Base-by-base conservation (phyloP, 2,888 invertebrate species). In the Thysanoteuthis rhombus region DNA sequence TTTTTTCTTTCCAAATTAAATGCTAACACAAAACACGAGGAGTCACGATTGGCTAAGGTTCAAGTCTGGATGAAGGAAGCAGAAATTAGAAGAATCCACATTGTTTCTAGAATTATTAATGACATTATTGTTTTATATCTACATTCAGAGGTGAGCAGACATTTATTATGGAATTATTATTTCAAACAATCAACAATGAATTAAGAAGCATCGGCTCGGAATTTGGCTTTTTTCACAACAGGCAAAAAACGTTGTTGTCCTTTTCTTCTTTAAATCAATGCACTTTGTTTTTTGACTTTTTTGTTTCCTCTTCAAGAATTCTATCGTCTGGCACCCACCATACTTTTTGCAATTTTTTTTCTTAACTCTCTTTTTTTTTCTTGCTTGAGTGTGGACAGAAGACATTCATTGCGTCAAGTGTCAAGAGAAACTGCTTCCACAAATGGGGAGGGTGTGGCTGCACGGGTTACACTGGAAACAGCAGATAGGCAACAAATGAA, bases 61-160 rank as follows among this genome's bases (percentile, higher is more conserved):
- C n/a, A 45, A 92, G 45, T 92, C 39, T 90, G 38, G 92, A 42
- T 92, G 45, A 42, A 92, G 45, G 92, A 45, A 45, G 40, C 45
- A 42, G 45, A 45, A 92, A 32, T 45, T 38, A 92, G 42, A 92
- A 45, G 45, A 40, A 42, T 40, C 45, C 92, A 40, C 92, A 32
- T 92, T 92, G n/a, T n/a, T 42, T 90, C 39, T 92, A 42, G 40
- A n/a, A n/a, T n/a, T n/a, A n/a, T n/a, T 40, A 92, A 92, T 92
- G 42, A 92, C 92, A 32, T n/a, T 42, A 38, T n/a, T 22, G 19
- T 32, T 32, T 42, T 91, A 25, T 42, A 39, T 42, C 45, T 40
- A 32, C 92, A 92, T 92, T 45, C 32, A 92, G 92, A 45, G 38
- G 92, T 38, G 92, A 16, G 28, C 19, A 90, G 90, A 90, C 90